A percentile compares a stretch with the other conserved stretches of the same genome.
These are phyloP conservation scores for Enteromius fasciolatus DNA, from an alignment of 2,797 vertebrate species.

Conservation along the genomic window DNA sequence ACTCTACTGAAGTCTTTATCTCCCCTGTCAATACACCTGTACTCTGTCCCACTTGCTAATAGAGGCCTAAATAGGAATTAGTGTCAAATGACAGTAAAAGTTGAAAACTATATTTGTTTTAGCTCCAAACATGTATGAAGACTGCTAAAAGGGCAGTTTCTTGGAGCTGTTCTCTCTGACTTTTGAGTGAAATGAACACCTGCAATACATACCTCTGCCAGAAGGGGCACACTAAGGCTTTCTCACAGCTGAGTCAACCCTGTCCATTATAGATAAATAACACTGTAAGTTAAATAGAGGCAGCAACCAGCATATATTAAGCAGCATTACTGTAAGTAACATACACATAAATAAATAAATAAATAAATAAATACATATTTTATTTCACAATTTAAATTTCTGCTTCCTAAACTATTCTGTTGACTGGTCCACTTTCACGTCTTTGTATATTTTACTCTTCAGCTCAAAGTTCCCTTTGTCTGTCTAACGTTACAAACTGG, in stretches of 20 bases:
- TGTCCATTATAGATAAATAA: slow-evolving; percentile 42
- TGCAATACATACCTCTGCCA: slow-evolving; percentile 61
- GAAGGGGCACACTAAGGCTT: slow-evolving; percentile 74
- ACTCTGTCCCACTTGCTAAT: slow-evolving; percentile 62
- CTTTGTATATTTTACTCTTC: slow-evolving; percentile 67
- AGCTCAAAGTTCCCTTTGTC: slow-evolving; percentile 73
- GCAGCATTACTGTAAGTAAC: background rate
- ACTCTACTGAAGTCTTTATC: slow-evolving; percentile 60
- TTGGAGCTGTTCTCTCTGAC: background rate
- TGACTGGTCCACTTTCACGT: slow-evolving; percentile 58
- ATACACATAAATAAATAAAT: too few relatives aligned
- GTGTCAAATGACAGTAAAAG: slow-evolving; percentile 40
- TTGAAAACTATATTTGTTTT: slow-evolving; percentile 30
- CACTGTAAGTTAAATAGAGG: background rate
- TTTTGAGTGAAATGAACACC: slow-evolving; percentile 51
- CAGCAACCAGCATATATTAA: background rate
- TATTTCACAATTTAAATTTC: background rate
- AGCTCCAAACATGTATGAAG: background rate
- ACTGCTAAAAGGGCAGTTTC: background rate
- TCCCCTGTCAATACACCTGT: slow-evolving; percentile 64
- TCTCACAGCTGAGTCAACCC: slow-evolving; percentile 54
- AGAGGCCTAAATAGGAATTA: slow-evolving; percentile 29
- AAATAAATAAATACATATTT: background rate
- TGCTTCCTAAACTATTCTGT: slow-evolving; percentile 50
- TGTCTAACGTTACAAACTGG: slow-evolving; percentile 67